A percentile compares a stretch with the other conserved stretches of the same genome.
Evolutionary conservation across 1,140 invertebrate species (phyloP).

Genomic region (Drosophila tristis): DNA sequence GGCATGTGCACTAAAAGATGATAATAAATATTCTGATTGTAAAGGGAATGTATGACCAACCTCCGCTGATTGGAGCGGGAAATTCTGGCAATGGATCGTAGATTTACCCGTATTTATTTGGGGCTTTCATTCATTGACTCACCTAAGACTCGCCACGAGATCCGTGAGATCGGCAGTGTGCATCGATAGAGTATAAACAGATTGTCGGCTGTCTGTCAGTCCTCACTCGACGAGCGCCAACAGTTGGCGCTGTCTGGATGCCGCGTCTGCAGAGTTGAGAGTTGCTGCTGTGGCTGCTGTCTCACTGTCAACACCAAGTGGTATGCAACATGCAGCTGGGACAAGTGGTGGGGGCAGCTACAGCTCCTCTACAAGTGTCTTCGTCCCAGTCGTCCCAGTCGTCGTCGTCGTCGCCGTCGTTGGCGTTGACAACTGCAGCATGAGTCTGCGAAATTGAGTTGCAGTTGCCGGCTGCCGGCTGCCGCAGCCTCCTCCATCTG

Average conservation of each 20-base stretch:
- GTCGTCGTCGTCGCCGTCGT: conserved; percentile 30
- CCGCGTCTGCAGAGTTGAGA: conserved; percentile 16
- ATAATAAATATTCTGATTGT: too few relatives aligned
- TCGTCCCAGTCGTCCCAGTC: conserved; percentile 29
- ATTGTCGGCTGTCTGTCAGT: conserved; percentile 30
- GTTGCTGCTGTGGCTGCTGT: conserved; percentile 49
- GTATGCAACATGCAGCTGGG: conserved; percentile 66
- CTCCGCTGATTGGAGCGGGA: too few relatives aligned
- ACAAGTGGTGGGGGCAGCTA: conserved; percentile 4
- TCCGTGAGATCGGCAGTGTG: conserved; percentile 12
- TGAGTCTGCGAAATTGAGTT: conserved; percentile 73
- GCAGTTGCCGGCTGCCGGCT: conserved; percentile 15
- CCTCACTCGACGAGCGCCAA: conserved; percentile 71
- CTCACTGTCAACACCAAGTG: conserved; percentile 74
- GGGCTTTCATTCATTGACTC: not conserved
- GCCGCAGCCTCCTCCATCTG: conserved; percentile 2
- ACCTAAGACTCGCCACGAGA: not conserved
- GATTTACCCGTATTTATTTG: not conserved
- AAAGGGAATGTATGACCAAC: too few relatives aligned
- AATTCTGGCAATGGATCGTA: not conserved
- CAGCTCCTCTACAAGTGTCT: conserved; percentile 55
- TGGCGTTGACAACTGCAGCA: conserved; percentile 71
- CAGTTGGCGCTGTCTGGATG: conserved; percentile 46
- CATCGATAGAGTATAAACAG: conserved; percentile 29
- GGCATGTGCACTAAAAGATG: too few relatives aligned